phyloP scores from a whole-genome alignment of 2,797 vertebrate genomes.

The Melanotaenia parkinsoni region DNA sequence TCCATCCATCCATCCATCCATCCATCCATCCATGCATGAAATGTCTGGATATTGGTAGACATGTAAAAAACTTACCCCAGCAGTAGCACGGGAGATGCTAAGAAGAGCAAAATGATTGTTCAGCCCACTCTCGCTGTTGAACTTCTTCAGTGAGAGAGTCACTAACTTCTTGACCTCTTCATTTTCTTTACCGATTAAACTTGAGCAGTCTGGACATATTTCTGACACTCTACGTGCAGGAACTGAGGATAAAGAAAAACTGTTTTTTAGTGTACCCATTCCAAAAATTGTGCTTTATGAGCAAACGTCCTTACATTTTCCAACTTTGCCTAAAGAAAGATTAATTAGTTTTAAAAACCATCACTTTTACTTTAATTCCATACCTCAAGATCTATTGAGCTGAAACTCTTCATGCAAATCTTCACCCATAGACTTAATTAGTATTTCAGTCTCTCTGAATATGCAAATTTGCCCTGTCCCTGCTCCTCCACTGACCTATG shows the following conservation, averaged over 20 bases:
- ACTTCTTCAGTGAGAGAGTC: slow-evolving; percentile 70
- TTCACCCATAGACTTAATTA: no score
- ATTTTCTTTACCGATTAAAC: rapidly evolving
- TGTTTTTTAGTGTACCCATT: neutral
- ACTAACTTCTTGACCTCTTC: slow-evolving; percentile 39
- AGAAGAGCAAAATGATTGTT: slow-evolving; percentile 69
- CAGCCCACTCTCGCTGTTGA: slow-evolving; percentile 71
- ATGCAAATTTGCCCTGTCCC: no score
- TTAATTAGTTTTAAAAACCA: no score
- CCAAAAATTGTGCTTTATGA: neutral
- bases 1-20: no score
- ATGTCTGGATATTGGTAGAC: no score
- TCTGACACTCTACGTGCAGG: neutral
- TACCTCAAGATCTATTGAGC: no score
- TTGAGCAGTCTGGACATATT: slow-evolving; percentile 72
- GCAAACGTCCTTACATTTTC: neutral
- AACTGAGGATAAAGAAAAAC: slow-evolving; percentile 49
- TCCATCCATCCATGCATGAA: no score
- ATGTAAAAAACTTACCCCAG: slow-evolving; percentile 52
- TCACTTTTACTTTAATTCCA: neutral
- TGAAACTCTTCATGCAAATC: no score
- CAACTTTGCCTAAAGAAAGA: neutral
- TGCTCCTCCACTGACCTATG: no score
- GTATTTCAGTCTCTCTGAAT: no score
- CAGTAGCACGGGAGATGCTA: slow-evolving; percentile 56